Base-by-base conservation (phyloP, 2,797 vertebrate species). In the Pangasius larnaudii region DNA sequence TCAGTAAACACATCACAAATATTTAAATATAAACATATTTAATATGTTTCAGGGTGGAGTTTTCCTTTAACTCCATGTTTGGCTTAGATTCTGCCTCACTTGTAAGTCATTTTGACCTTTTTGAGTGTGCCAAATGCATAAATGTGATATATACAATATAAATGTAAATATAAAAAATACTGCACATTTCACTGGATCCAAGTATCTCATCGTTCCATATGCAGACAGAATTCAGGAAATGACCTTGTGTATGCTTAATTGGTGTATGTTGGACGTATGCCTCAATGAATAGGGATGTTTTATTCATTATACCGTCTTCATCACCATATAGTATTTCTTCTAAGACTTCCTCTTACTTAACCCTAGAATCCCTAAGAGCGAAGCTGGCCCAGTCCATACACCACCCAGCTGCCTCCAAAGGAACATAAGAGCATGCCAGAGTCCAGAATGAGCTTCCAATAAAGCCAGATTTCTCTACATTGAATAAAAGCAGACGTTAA, bases 271-370 rank as follows among this genome's bases (percentile, higher is more conserved):
- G 46, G 46, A 51, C 46, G 27, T 18, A n/a, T 77, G 74, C 74
- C 13, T 49, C 27, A 77, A n/a, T 18, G 27, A 77, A 13, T 77
- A 49, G 27, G 46, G 24, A 77, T 77, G 46, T 77, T 51, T 77
- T 77, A 77, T 77, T 18, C 46, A 51, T 51, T 30, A n/a, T 30
- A n/a, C 14, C 16, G 27, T 77, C 46, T 77, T 51, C 5, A 51
- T 51, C 46, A 51, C 46, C 46, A 51, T 77, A 77, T 77, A 51
- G 74, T 16, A 77, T 75, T 75, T 75, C 72, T 46, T 74, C 71
- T 11, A 27, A 74, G 39, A 46, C 3, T 46, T 74, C 19, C 71
- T 74, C 39, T 74, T 24, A 74, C 71, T 74, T 74, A 74, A 74
- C 46, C 19, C 19, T 46, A 24, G 22, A 27, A 74, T 74, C 39